A percentile compares a stretch with the other conserved stretches of the same genome.
Conservation (phyloP, 2,797 vertebrate species). For the Phaenicophaeus curvirostris region DNA sequence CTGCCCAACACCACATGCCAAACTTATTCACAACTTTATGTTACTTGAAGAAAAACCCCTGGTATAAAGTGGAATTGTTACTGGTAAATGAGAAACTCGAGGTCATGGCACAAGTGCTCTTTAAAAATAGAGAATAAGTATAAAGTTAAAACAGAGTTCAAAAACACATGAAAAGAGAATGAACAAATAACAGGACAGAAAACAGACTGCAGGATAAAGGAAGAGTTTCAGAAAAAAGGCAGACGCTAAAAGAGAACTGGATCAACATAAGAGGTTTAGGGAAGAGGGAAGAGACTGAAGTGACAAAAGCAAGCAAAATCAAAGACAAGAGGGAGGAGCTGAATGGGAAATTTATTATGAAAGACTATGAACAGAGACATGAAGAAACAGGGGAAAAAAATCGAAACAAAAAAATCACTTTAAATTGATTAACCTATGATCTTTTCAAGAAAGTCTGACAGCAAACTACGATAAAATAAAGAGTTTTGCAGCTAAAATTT, state of each 20-base stretch:
- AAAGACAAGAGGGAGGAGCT: background rate
- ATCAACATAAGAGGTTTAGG: background rate
- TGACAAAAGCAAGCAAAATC: background rate
- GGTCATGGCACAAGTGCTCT: background rate
- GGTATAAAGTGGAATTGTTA: background rate
- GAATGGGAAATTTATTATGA: background rate
- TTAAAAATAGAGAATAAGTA: background rate
- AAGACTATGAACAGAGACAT: background rate
- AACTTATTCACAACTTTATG: background rate
- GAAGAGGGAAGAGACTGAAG: background rate
- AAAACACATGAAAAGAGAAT: background rate
- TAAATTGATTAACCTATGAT: background rate
- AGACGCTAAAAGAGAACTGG: background rate
- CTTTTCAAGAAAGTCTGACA: background rate
- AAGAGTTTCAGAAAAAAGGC: background rate
- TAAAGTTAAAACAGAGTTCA: background rate
- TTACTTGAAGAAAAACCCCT: background rate
- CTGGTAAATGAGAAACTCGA: background rate
- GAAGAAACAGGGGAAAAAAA: background rate
- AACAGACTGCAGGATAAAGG: background rate
- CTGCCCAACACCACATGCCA: background rate
- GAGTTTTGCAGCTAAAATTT: background rate
- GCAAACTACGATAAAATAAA: background rate
- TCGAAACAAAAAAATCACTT: background rate
- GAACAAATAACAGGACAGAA: background rate